Evolutionary conservation across 2,888 invertebrate genomes (phyloP), one percentile per base, ranked within the genome.

Genomic region (Rambutsinella grinnellia): DNA sequence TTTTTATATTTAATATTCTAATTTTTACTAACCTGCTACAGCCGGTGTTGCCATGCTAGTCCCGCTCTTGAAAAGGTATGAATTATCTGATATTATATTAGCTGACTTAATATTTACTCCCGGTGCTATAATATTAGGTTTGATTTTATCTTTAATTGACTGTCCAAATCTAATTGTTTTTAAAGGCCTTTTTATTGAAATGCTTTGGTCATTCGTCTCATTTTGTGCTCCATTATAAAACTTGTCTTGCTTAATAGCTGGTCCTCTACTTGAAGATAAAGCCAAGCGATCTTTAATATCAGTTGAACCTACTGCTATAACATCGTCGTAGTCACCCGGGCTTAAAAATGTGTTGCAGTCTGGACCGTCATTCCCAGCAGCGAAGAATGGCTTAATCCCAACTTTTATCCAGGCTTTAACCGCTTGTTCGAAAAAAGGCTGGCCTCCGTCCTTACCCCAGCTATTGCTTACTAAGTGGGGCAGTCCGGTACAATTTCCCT

Each of bases 101-200:
- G 13, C 36, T 5, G 36, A 36, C 13, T 8, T 13, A 13, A 36
- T 36, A 13, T 36, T 13, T 5, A 36, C 36, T 5, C 36, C 36
- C 6, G 36, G 36, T 36, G 36, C 36, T 36, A 36, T 51, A 27
- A 78, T 46, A 13, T 74, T 69, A 2, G 74, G 70, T 10, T 78
- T 74, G 2, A 57, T 61, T 15, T 13, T 28, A 24, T 44, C 46
- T 3, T 53, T 69, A 0, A 36, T 19, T 13, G 15, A 10, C 15
- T 51, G 54, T 10, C 27, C 15, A 28, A 15, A 8, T 2, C 36
- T n/a, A n/a, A n/a, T n/a, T n/a, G n/a, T n/a, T n/a, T n/a, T n/a
- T n/a, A n/a, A n/a, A n/a, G n/a, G 8, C 2, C 56, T 2, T 3
- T 53, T 36, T 5, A 13, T n/a, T 24, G 49, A 2, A 46, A 44